Conservation (phyloP, 2,888 invertebrate species). For the Zelleria hepariella region DNA sequence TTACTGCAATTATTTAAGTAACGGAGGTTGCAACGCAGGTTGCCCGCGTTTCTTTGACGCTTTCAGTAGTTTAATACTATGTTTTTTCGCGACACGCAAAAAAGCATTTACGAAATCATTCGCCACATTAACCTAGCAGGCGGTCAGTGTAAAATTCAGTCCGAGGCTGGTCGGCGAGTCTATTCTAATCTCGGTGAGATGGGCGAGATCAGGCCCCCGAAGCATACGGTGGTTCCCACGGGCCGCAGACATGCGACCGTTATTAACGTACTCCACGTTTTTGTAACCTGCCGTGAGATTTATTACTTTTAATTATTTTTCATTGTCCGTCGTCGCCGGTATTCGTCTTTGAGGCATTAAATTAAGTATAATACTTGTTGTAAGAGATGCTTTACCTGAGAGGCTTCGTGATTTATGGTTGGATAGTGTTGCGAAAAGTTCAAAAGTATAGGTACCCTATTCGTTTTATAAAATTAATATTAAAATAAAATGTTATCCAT, state of each 20-base stretch:
- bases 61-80: no score
- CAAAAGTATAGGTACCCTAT: not conserved
- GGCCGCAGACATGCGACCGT: conserved; percentile 62
- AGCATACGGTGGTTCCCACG: conserved; percentile 43
- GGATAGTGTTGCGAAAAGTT: not conserved
- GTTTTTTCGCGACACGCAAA: not conserved
- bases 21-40: no score
- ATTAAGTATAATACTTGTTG: conserved; percentile 53
- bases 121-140: not conserved
- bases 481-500: not conserved
- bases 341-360: conserved; percentile 54
- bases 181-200: not conserved
- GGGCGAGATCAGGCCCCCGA: not conserved
- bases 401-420: conserved; percentile 35
- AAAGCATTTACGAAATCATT: not conserved
- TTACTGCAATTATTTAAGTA: no score
- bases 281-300: conserved; percentile 68
- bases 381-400: conserved; percentile 43
- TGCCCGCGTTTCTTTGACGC: no score
- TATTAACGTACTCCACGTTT: conserved; percentile 55
- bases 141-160: not conserved
- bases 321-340: conserved; percentile 54
- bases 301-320: conserved; percentile 72
- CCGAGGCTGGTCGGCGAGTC: not conserved
- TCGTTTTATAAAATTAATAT: not conserved